These are phyloP conservation scores for Himalopsyche japonica DNA, from an alignment of 2,888 invertebrate genomes.

Conservation along the genomic window DNA sequence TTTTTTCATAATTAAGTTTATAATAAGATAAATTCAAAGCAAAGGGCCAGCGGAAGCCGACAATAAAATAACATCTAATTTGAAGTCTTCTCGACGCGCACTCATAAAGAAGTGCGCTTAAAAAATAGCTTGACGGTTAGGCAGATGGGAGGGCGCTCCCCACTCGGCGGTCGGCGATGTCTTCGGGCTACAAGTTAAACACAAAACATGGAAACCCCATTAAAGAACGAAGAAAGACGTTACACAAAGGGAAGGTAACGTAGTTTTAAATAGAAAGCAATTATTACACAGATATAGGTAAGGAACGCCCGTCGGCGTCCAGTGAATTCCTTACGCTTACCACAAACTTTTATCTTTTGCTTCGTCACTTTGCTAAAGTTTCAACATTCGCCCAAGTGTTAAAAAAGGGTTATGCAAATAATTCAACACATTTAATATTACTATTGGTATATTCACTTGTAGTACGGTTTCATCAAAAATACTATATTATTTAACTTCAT, in stretches of 20 bases:
- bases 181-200: conserved; percentile 18
- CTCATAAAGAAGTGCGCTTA: background rate
- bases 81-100: background rate
- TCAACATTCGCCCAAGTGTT: too few relatives aligned
- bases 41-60: background rate
- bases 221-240: background rate
- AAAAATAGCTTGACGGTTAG: background rate
- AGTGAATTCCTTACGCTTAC: too few relatives aligned
- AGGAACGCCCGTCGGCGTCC: background rate
- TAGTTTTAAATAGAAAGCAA: conserved; percentile 7
- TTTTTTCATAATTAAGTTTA: background rate
- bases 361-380: too few relatives aligned
- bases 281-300: background rate
- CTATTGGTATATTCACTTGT: too few relatives aligned
- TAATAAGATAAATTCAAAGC: background rate
- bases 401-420: too few relatives aligned
- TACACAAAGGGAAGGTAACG: background rate
- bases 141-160: too few relatives aligned
- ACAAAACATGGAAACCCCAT: conserved; percentile 22
- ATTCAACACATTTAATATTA: too few relatives aligned
- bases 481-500: too few relatives aligned
- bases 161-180: background rate
- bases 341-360: too few relatives aligned
- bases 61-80: background rate
- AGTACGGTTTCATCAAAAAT: too few relatives aligned